These are phyloP conservation scores for Mylabris sibirica DNA, from an alignment of 2,888 invertebrate species.

Conservation along the genomic window DNA sequence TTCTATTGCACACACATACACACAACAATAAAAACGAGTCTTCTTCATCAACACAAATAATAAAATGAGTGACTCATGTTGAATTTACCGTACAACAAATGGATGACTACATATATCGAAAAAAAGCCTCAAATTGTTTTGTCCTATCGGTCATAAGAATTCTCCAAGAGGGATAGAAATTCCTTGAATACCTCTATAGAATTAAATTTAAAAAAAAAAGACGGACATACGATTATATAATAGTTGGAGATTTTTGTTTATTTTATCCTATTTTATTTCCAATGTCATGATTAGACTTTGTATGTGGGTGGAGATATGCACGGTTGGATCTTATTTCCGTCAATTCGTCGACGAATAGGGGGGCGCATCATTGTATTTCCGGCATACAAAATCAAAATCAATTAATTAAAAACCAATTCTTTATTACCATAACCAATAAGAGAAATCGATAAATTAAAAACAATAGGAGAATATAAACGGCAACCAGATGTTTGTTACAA, in stretches of 20 bases:
- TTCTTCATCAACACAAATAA: background rate
- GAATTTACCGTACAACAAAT: background rate
- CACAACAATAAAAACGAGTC: background rate
- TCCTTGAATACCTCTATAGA: background rate
- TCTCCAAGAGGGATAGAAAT: background rate
- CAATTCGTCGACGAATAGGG: background rate
- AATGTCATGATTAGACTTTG: conserved; percentile 11
- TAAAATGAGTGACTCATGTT: background rate
- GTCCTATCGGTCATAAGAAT: background rate
- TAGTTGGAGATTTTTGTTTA: background rate
- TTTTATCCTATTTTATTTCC: background rate
- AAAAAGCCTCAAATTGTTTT: background rate
- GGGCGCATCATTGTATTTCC: background rate
- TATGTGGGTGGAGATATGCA: conserved; percentile 43
- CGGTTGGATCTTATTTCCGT: conserved; percentile 39
- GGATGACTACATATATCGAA: background rate
- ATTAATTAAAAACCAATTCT: background rate
- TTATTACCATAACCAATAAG: background rate
- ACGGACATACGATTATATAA: background rate
- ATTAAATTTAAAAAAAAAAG: background rate
- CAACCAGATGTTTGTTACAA: background rate
- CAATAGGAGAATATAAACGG: background rate
- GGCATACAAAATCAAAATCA: background rate
- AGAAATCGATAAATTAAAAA: background rate
- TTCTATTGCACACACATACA: background rate